Evolutionary conservation across 2,888 invertebrate genomes (phyloP).

Genomic region (Machimus rusticus): DNA sequence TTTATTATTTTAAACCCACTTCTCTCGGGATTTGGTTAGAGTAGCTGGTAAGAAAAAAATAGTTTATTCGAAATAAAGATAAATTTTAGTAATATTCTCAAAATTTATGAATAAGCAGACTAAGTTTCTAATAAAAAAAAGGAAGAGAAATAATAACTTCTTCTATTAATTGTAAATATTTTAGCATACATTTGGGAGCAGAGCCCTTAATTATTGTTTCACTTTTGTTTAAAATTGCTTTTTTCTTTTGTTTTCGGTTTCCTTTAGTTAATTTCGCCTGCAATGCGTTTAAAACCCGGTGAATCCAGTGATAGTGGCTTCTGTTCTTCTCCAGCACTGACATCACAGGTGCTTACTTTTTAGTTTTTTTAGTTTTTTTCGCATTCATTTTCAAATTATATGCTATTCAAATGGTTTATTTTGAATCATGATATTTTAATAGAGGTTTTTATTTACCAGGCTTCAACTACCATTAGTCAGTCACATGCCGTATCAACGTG

Average conservation of each 20-base stretch:
- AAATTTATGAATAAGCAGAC: neutral
- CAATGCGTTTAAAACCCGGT: constrained; percentile 67
- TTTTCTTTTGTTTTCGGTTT: constrained; percentile 53
- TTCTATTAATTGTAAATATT: constrained; percentile 2
- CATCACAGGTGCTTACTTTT: constrained; percentile 64
- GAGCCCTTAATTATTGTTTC: neutral
- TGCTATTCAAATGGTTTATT: neutral
- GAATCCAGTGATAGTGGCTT: constrained; percentile 65
- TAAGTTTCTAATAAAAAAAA: neutral
- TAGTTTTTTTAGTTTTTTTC: constrained; percentile 56
- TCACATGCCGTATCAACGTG: constrained; percentile 63
- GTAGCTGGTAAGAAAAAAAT: neutral
- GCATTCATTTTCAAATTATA: neutral
- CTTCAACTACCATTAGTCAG: constrained; percentile 64
- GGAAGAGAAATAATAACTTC: neutral
- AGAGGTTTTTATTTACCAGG: constrained; percentile 58
- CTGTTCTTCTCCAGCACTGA: constrained; percentile 64
- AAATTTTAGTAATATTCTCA: neutral
- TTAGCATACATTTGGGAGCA: neutral
- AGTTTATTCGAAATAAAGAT: neutral
- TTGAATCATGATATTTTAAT: neutral
- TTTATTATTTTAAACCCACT: neutral
- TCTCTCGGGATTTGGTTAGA: neutral
- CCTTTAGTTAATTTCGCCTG: constrained; percentile 66
- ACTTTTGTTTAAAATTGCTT: constrained; percentile 44